Percentiles rank a stretch among this genome's conserved stretches.
phyloP scores from a whole-genome alignment of 2,113 vertebrate species.

The Mustela nigripes region DNA sequence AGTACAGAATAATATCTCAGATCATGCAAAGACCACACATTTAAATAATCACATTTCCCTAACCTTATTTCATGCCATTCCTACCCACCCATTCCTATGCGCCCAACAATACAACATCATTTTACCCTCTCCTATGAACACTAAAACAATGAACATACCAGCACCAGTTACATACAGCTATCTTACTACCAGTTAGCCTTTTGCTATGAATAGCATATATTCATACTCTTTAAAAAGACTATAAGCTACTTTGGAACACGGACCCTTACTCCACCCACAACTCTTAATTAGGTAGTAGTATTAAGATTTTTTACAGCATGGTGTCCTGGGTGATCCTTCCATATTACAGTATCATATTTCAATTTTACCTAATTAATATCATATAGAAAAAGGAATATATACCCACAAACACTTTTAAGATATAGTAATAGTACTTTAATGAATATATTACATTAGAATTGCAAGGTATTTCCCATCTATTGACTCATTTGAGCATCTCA shows the following conservation, averaged over 20 bases:
- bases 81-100: neutral
- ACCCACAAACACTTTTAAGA: neutral
- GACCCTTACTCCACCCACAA: neutral
- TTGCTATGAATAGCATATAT: neutral
- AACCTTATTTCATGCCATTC: neutral
- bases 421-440: neutral
- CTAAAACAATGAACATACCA: neutral
- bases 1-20: neutral
- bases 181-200: neutral
- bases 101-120: neutral
- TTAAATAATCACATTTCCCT: neutral
- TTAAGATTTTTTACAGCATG: neutral
- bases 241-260: neutral
- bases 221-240: neutral
- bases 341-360: neutral
- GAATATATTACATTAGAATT: neutral
- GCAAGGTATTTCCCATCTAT: neutral
- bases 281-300: neutral
- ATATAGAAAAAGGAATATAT: neutral
- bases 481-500: neutral
- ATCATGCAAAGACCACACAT: neutral
- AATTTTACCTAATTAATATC: neutral
- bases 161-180: neutral
- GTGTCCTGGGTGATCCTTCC: neutral
- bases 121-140: neutral